A percentile compares a stretch with the other conserved stretches of the same genome.
Evolutionary conservation across 2,113 vertebrate species (phyloP).

Genomic region (Apeltes quadracus): DNA sequence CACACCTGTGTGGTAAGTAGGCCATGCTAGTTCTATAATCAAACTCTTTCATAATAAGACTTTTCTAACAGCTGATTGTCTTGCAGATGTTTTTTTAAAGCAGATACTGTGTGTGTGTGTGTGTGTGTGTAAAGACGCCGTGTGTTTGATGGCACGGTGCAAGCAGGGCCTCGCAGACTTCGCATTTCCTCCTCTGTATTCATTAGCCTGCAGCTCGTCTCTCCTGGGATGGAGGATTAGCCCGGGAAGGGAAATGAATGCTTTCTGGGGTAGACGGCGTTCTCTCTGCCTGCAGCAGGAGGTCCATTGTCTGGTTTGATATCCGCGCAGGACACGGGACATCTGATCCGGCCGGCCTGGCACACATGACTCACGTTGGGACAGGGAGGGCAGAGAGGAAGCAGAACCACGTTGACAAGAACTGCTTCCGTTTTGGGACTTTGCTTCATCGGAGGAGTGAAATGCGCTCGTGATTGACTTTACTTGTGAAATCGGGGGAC

Average conservation of each 20-base stretch:
- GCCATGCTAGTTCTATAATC: slow-evolving; percentile 50
- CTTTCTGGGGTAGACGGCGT: slow-evolving; percentile 58
- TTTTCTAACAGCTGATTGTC: slow-evolving; percentile 39
- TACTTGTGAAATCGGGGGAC: slow-evolving; percentile 6
- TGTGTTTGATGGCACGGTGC: slow-evolving; percentile 16
- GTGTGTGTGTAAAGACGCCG: slow-evolving; percentile 13
- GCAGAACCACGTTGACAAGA: slow-evolving; percentile 51
- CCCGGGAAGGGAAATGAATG: slow-evolving; percentile 68
- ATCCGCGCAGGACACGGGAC: slow-evolving; percentile 57
- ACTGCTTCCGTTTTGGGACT: slow-evolving; percentile 31
- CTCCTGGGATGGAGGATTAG: slow-evolving; percentile 75
- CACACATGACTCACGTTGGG: slow-evolving; percentile 49
- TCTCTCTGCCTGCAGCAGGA: slow-evolving; percentile 66
- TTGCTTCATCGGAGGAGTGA: slow-evolving; percentile 2
- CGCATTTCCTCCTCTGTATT: slow-evolving; percentile 68
- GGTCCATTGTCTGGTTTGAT: slow-evolving; percentile 72
- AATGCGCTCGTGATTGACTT: slow-evolving; percentile 30
- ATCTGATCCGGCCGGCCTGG: slow-evolving; percentile 69
- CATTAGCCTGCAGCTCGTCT: slow-evolving; percentile 63
- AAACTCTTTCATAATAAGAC: slow-evolving; percentile 53
- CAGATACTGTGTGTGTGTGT: slow-evolving; percentile 29
- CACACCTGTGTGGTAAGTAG: slow-evolving; percentile 44
- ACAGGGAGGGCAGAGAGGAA: slow-evolving; percentile 31
- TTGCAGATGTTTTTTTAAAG: slow-evolving; percentile 1
- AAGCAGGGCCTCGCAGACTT: slow-evolving; percentile 37